Evolutionary conservation across 2,888 invertebrate species (phyloP).

Genomic region (Bimastos eiseni): DNA sequence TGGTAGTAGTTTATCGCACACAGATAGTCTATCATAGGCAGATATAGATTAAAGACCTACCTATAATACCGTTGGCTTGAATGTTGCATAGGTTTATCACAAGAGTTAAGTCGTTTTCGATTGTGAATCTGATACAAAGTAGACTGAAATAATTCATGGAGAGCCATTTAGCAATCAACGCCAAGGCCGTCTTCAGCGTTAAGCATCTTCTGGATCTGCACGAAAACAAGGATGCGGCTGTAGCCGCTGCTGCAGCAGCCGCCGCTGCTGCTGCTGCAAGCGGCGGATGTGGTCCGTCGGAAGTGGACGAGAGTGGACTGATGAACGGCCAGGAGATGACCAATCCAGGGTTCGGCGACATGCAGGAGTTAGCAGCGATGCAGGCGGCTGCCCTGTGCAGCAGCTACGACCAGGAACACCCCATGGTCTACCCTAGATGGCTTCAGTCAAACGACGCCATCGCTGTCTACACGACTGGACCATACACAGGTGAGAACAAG

Average conservation of each 20-base stretch:
- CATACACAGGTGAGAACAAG: not conserved
- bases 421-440: not conserved
- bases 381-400: not conserved
- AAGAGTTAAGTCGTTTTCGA: not conserved
- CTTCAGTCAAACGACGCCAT: not conserved
- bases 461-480: constrained; percentile 22
- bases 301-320: constrained; percentile 7
- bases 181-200: constrained; percentile 30
- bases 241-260: not conserved
- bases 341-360: constrained; percentile 7
- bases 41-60: not conserved
- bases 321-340: not conserved
- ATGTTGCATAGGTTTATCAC: not conserved
- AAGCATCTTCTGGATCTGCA: constrained; percentile 30
- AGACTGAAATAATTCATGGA: not conserved
- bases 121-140: not conserved
- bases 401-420: constrained; percentile 7
- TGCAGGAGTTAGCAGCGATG: not conserved
- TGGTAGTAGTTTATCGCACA: no score
- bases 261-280: not conserved
- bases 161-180: constrained; percentile 7
- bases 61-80: not conserved
- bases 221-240: constrained; percentile 23
- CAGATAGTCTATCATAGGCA: not conserved
- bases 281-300: not conserved